Base-by-base conservation (phyloP, 2,113 vertebrate species). In the Etheostoma spectabile region DNA sequence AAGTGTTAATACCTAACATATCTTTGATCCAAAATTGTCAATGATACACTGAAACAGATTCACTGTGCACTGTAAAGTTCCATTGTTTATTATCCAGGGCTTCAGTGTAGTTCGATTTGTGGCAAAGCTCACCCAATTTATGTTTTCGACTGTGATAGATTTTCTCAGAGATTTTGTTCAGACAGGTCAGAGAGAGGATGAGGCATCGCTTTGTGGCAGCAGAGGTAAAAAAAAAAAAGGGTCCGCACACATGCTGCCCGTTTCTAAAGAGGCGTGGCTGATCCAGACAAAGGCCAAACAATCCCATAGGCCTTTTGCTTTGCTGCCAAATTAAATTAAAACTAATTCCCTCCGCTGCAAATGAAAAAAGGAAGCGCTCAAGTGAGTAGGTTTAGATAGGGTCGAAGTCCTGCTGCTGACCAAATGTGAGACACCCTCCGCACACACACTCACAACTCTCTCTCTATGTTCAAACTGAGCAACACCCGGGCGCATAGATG, bases 291-390 rank as follows among this genome's bases (percentile, higher is more conserved):
- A 53, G 76, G 82, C 84, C 83, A 87, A 91, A 88, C 67, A 85
- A 65, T 64, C 80, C 82, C 77, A 73, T 82, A 79, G 80, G 79
- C 74, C 66, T 83, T 60, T 82, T 80, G 77, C 84, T 92, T 87
- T 86, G 71, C 85, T 87, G 89, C 83, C 90, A 94, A 91, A 93
- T 93, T 81, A 86, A 92, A 92, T 94, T 90, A 88, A 93, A 92
- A 91, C 71, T 84, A 87, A 85, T 90, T 85, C 75, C 79, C 79
- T 88, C 77, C 8, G 21, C 74, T 49, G 74, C 89, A 93, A 93
- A 90, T 21, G 38, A 89, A 95, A 70, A 90, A 93, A 93, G 92
- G 93, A 95, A 95, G 90, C 73, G 74, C 75, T 93, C 93, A 91
- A 87, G 5, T 86, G 84, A 93, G 93, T 92, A 90, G 65, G 70